A percentile compares a stretch with the other conserved stretches of the same genome.
Evolutionary conservation across 2,113 vertebrate species (phyloP).

Genomic region (Talpa occidentalis): DNA sequence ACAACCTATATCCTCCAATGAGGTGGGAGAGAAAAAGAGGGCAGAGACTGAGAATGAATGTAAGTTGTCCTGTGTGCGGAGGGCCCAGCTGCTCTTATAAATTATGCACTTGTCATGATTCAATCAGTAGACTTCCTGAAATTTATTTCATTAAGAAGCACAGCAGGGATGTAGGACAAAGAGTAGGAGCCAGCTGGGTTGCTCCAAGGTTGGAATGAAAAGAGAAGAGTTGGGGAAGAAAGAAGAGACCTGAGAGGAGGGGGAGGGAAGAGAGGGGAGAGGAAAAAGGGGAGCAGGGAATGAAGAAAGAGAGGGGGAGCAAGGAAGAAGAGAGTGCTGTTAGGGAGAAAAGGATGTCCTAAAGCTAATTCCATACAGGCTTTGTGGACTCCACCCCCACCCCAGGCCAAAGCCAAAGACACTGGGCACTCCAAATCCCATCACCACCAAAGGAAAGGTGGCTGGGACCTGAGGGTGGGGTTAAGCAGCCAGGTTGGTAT

Average conservation of each 20-base stretch:
- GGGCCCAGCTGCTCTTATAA: conserved; percentile 56
- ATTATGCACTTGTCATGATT: conserved; percentile 47
- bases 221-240: neutral
- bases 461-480: too few species aligned
- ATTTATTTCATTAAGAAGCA: conserved; percentile 53
- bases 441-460: too few species aligned
- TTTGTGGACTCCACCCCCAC: too few species aligned
- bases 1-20: neutral
- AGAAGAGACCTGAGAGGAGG: neutral
- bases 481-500: too few species aligned
- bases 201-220: neutral
- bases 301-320: neutral
- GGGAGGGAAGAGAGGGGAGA: neutral
- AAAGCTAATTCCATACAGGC: too few species aligned
- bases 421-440: too few species aligned
- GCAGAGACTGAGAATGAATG: neutral
- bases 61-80: neutral
- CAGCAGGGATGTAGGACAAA: neutral
- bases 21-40: neutral
- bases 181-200: neutral
- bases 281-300: neutral
- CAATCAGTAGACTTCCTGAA: conserved; percentile 49
- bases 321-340: too few species aligned
- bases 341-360: too few species aligned
- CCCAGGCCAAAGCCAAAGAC: too few species aligned